Percentiles rank a stretch among this genome's conserved stretches.
Conservation (phyloP, 2,888 invertebrate genomes). For the Allolobophora icterica region DNA sequence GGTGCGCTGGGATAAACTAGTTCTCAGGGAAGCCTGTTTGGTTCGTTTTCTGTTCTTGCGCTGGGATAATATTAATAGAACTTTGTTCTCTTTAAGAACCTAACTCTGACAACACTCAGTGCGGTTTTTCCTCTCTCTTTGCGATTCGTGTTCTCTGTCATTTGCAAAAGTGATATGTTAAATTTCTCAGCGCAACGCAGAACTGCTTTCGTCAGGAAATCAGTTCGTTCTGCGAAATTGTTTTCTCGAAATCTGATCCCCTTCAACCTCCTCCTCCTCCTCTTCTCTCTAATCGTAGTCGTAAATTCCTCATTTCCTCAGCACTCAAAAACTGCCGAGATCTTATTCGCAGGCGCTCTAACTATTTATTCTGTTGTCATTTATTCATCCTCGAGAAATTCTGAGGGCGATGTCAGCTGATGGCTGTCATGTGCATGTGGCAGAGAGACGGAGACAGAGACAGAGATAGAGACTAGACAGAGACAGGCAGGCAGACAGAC, state of each 20-base stretch:
- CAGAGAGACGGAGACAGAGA: no score
- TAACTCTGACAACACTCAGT: background rate
- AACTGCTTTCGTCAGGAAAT: background rate
- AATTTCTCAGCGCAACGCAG: background rate
- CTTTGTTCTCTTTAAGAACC: background rate
- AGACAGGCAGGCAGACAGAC: no score
- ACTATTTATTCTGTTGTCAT: no score
- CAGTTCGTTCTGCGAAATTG: background rate
- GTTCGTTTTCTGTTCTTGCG: background rate
- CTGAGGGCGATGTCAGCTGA: no score
- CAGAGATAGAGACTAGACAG: no score
- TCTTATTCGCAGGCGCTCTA: no score
- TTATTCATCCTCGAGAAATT: no score
- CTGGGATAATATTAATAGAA: background rate
- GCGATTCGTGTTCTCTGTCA: no score
- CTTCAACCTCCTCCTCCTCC: background rate
- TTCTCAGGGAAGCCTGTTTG: background rate
- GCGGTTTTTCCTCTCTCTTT: background rate
- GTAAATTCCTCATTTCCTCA: no score
- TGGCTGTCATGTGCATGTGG: no score
- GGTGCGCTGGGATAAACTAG: background rate
- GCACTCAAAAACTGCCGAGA: no score
- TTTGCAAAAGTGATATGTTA: background rate
- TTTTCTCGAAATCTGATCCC: background rate
- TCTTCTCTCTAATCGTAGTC: background rate